Evolutionary conservation across 2,113 vertebrate genomes (phyloP), one percentile per base, ranked within the genome.

Genomic region (Hassar affinis): DNA sequence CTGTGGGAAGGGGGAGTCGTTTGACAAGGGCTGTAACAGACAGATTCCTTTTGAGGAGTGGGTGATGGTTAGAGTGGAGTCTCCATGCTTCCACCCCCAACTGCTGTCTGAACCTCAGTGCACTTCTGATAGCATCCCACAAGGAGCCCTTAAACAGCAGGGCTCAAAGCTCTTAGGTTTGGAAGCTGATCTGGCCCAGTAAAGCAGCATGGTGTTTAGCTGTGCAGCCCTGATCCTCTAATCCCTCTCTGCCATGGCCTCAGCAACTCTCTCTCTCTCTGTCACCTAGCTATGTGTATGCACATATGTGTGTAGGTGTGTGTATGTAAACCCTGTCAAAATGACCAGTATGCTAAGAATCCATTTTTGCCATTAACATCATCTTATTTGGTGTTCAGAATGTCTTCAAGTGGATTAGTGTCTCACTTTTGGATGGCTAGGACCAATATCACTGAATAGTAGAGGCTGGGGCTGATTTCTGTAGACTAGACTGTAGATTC

Each of bases 81-180:
- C 88, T 81, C 86, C 66, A 87, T 79, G 64, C 45, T 82, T 85
- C 85, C 86, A 80, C 92, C 91, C 87, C 92, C 91, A 81, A 87
- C 93, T 92, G 92, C 85, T 93, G 47, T 69, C 86, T 93, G 93
- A 93, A 92, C 92, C 92, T 85, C 80, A 33, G 83, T 91, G 91
- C 90, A 89, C 91, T 91, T 85, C 75, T 90, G 86, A 89, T 92
- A 91, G 91, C 92, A 93, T 93, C 92, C 91, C 90, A 87, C 88
- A 92, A 90, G 88, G 90, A 89, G 81, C 84, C 88, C 84, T 92
- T 90, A 93, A 92, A 93, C 92, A 93, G 93, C 93, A 91, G 93
- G 93, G 74, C 91, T 91, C 92, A 93, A 92, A 93, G 92, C 89
- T 82, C 78, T 85, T 86, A 87, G 85, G 90, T 82, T 91, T 82